A percentile compares a stretch with the other conserved stretches of the same genome.
These are phyloP conservation scores for Tapera naevia DNA, from an alignment of 2,797 vertebrate species.

Conservation along the genomic window DNA sequence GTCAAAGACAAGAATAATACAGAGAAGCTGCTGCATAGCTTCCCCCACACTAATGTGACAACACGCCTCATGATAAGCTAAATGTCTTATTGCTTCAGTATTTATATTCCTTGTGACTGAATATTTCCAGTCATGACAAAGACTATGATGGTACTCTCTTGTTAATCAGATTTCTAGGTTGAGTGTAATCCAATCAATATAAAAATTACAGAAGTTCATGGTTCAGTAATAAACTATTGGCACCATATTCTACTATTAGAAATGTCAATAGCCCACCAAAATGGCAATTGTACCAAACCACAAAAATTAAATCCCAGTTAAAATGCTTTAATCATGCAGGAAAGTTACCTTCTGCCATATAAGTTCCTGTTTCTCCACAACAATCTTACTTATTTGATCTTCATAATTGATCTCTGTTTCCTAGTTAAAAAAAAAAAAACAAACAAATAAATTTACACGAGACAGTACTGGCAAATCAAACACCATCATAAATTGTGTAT, in stretches of 20 bases:
- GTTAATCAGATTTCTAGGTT: neutral
- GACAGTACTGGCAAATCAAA: neutral
- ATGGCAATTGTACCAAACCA: neutral
- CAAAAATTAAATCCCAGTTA: neutral
- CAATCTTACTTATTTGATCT: conserved; percentile 87
- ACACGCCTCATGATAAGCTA: neutral
- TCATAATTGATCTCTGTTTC: conserved; percentile 86
- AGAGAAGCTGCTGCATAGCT: neutral
- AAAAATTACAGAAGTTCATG: too few relatives aligned
- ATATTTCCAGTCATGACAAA: neutral
- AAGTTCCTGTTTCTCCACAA: conserved; percentile 90
- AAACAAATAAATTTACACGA: neutral
- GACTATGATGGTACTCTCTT: neutral
- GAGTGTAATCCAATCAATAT: neutral
- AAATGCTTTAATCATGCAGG: neutral
- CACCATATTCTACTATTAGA: too few relatives aligned
- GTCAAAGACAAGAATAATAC: neutral
- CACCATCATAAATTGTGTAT: neutral
- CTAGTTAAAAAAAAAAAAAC: conserved; percentile 73
- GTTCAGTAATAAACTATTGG: too few relatives aligned
- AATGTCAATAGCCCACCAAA: neutral
- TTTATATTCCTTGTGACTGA: neutral
- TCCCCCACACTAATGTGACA: neutral
- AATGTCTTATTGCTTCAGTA: neutral
- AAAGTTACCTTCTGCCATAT: conserved; percentile 86